Conservation (phyloP, 2,797 vertebrate species). For the Heliangelus exortis region DNA sequence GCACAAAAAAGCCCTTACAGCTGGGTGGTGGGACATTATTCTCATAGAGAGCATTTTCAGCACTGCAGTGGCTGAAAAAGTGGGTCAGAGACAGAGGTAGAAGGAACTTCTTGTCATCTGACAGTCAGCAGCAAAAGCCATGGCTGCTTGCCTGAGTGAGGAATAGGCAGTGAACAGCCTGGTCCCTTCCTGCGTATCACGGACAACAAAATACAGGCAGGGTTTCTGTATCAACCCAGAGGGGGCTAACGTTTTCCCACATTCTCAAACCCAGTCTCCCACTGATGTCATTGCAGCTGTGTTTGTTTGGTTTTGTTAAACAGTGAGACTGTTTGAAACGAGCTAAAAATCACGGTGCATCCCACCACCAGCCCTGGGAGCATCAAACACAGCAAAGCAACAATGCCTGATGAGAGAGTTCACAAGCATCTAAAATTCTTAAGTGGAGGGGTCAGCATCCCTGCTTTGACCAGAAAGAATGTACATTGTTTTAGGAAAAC, state of each 20-base stretch:
- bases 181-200: background rate
- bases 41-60: background rate
- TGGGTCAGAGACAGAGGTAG: background rate
- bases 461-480: background rate
- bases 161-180: background rate
- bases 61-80: background rate
- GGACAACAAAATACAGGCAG: background rate
- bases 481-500: background rate
- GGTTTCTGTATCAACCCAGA: background rate
- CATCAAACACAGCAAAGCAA: background rate
- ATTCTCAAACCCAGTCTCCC: background rate
- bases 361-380: background rate
- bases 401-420: background rate
- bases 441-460: background rate
- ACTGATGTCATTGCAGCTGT: background rate
- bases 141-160: fast-evolving
- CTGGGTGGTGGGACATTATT: background rate
- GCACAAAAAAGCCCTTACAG: background rate
- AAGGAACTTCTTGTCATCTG: background rate
- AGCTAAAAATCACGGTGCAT: background rate
- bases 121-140: background rate
- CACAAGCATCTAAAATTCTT: background rate
- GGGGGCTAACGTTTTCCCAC: background rate
- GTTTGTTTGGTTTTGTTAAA: background rate
- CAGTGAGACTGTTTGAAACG: background rate